These are phyloP conservation scores for Aldabrachelys gigantea DNA, from an alignment of 2,113 vertebrate genomes.

Conservation along the genomic window DNA sequence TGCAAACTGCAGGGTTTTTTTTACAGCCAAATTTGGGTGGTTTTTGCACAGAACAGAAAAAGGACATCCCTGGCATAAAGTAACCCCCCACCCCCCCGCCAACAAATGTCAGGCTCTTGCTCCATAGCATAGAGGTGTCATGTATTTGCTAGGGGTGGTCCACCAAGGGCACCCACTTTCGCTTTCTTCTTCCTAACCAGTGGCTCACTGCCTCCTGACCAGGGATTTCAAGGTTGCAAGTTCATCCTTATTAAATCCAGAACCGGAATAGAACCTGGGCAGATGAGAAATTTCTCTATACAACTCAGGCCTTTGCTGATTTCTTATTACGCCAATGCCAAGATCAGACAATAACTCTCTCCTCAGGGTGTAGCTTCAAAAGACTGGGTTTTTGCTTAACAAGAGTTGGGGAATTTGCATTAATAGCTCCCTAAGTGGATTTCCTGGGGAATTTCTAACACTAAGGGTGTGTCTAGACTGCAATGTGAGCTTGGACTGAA, in stretches of 20 bases:
- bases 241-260: not conserved
- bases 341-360: not conserved
- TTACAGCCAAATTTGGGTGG: not conserved
- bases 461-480: not conserved
- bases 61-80: not conserved
- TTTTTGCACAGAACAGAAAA: not conserved
- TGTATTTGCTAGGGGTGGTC: not conserved
- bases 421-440: not conserved
- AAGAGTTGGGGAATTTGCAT: not conserved
- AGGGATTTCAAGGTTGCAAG: not conserved
- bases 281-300: not conserved
- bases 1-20: not conserved
- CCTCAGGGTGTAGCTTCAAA: not conserved
- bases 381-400: not conserved
- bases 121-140: not conserved
- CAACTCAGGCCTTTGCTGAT: not conserved
- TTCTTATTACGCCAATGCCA: too few relatives aligned
- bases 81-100: fast-evolving
- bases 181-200: not conserved
- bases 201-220: not conserved
- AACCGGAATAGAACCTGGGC: not conserved
- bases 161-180: not conserved
- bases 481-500: not conserved
- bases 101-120: not conserved
- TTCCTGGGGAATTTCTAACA: not conserved